Conservation (phyloP, 2,888 invertebrate genomes). For the Drosophila nigricruria region DNA sequence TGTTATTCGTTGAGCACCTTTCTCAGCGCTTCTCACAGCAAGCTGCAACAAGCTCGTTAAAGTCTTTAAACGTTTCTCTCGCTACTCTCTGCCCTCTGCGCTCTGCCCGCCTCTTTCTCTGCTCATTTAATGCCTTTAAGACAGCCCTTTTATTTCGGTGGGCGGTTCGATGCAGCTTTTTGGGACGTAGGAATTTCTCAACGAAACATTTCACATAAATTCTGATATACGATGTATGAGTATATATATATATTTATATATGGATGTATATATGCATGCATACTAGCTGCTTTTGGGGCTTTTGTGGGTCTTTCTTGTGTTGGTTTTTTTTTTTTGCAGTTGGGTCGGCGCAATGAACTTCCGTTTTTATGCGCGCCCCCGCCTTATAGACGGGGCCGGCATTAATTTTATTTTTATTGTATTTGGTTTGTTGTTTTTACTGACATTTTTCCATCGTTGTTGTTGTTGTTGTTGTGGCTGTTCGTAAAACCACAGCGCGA, state of each 20-base stretch:
- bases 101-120: not conserved
- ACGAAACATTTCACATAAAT: not conserved
- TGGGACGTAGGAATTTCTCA: not conserved
- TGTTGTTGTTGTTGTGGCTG: conserved; percentile 12
- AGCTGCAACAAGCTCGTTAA: conserved; percentile 5
- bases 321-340: conserved; percentile 19
- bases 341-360: conserved; percentile 60
- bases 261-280: not conserved
- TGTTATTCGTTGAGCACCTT: conserved; percentile 17
- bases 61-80: conserved; percentile 7
- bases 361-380: conserved; percentile 71
- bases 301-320: conserved; percentile 8
- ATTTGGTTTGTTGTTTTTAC: conserved; percentile 52
- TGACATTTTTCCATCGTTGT: conserved; percentile 27
- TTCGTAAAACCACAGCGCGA: conserved; percentile 36
- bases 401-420: conserved; percentile 60
- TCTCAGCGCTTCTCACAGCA: conserved; percentile 33
- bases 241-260: not conserved
- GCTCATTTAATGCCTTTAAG: not conserved
- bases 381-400: conserved; percentile 42
- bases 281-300: not conserved
- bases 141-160: not conserved
- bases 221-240: not conserved
- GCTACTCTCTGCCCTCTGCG: not conserved
- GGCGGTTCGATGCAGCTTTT: conserved; percentile 18